Conservation (phyloP, 2,888 invertebrate genomes). For the Ectemnius continuus region DNA sequence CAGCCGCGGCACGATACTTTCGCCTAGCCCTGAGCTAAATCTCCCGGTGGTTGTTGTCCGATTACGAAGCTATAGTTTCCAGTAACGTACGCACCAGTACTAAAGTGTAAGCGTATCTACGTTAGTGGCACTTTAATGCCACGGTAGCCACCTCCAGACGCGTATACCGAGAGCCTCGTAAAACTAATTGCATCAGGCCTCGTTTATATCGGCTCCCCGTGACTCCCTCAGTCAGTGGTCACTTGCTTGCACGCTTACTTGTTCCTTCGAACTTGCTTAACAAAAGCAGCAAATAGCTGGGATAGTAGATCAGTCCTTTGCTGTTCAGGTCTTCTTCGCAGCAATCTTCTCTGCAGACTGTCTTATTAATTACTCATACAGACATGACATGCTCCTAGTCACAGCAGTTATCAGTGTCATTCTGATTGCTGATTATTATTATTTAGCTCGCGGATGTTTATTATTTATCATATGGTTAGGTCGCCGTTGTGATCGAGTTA, state of each 20-base stretch:
- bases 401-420: too few species aligned
- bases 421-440: too few species aligned
- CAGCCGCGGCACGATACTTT: conserved; percentile 63
- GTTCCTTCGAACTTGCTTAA: conserved; percentile 58
- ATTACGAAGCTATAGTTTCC: conserved; percentile 51
- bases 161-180: conserved; percentile 65
- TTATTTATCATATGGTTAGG: too few species aligned
- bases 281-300: conserved; percentile 67
- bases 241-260: not conserved
- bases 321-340: conserved; percentile 17
- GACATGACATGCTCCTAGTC: conserved; percentile 26
- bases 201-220: conserved; percentile 65
- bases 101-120: conserved; percentile 65
- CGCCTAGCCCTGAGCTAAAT: conserved; percentile 72
- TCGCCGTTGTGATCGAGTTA: too few species aligned
- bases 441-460: too few species aligned
- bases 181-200: conserved; percentile 75
- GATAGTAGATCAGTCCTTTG: conserved; percentile 20
- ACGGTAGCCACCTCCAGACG: conserved; percentile 60
- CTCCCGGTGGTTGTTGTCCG: conserved; percentile 57
- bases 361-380: conserved; percentile 21
- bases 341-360: not conserved
- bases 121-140: conserved; percentile 69
- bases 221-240: conserved; percentile 40
- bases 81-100: conserved; percentile 61